Conservation (phyloP, 92 coral and sea anemone genomes). For the Zoanthus sociatus region DNA sequence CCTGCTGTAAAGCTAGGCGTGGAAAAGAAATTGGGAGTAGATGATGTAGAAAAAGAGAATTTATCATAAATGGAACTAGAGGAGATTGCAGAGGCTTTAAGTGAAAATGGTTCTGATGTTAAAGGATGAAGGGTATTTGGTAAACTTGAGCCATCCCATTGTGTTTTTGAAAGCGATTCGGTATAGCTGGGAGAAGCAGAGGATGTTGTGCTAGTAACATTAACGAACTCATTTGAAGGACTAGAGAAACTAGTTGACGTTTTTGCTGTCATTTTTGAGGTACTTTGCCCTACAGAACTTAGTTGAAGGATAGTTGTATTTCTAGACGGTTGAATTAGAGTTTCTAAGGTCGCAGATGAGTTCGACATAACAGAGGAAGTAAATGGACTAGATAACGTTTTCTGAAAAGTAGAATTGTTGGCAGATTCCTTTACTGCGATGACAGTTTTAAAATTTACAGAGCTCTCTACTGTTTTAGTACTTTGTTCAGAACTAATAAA, state of each 20-base stretch:
- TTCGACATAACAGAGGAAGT: background rate
- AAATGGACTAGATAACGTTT: background rate
- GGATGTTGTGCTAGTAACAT: background rate
- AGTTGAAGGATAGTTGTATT: background rate
- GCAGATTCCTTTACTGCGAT: background rate
- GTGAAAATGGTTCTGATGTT: background rate
- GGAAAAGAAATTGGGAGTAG: background rate
- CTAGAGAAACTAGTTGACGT: background rate
- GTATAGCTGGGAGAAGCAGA: background rate
- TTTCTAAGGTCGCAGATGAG: background rate
- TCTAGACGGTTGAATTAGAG: background rate
- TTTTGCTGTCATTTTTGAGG: background rate
- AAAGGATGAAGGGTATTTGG: background rate
- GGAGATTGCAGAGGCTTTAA: background rate
- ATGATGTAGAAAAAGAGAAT: background rate
- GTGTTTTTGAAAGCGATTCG: background rate
- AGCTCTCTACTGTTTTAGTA: too few relatives aligned
- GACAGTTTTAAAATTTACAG: background rate
- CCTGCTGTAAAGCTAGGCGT: background rate
- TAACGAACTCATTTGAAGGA: background rate
- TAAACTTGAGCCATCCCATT: background rate
- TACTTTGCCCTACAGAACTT: background rate
- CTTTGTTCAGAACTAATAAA: too few relatives aligned
- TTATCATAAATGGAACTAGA: background rate
- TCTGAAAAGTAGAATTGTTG: background rate